phyloP scores from a whole-genome alignment of 2,888 invertebrate species.

The Pristionchus exspectatus region DNA sequence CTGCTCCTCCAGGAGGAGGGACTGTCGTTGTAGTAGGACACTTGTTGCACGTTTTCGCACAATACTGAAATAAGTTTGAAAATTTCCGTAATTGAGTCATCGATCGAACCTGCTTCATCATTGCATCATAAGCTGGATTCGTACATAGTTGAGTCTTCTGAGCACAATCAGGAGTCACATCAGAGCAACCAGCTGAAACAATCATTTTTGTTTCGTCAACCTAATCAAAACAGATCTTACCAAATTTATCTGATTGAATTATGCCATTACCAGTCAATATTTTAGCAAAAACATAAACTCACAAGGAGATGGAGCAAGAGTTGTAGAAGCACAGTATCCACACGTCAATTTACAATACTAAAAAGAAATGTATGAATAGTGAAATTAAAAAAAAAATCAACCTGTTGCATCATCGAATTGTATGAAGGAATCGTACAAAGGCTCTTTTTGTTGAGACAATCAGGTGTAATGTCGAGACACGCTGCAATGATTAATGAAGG shows the following conservation, averaged over 20 bases:
- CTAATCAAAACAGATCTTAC: too few relatives aligned
- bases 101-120: slow-evolving; percentile 21
- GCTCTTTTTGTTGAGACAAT: slow-evolving; percentile 18
- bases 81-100: neutral
- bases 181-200: neutral
- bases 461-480: slow-evolving; percentile 1
- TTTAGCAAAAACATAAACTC: neutral
- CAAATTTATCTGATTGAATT: too few relatives aligned
- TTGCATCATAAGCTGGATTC: slow-evolving; percentile 9
- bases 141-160: slow-evolving; percentile 35
- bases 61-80: neutral
- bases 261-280: too few relatives aligned
- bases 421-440: neutral
- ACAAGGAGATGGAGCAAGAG: neutral
- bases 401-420: slow-evolving; percentile 11
- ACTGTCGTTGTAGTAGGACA: neutral
- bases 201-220: neutral
- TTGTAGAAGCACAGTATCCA: neutral
- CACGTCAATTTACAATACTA: slow-evolving; percentile 6
- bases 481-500: neutral
- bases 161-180: slow-evolving; percentile 46
- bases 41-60: slow-evolving; percentile 44
- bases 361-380: neutral
- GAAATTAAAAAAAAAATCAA: neutral
- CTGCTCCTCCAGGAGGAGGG: slow-evolving; percentile 13